These are phyloP conservation scores for Tuberolachnus salignus DNA, from an alignment of 2,888 invertebrate species.

Conservation along the genomic window DNA sequence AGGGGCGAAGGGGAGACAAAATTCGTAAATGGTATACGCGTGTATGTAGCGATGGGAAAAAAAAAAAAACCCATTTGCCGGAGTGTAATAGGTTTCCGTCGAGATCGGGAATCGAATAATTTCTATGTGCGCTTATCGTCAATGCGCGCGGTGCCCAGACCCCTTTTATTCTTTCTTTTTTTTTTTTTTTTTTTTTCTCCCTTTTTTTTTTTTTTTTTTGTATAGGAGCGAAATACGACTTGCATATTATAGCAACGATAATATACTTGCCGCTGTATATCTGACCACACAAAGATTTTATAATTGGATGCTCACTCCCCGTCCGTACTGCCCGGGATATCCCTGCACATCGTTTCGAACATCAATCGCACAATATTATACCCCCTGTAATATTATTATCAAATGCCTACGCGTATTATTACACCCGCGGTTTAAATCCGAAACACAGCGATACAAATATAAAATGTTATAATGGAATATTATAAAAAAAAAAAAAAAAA, in stretches of 20 bases:
- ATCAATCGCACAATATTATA: background rate
- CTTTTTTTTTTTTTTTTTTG: too few relatives aligned
- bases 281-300: constrained; percentile 41
- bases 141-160: constrained; percentile 2
- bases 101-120: constrained; percentile 45
- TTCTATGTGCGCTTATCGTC: constrained; percentile 35
- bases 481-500: too few relatives aligned
- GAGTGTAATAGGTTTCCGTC: constrained; percentile 34
- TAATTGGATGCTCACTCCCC: constrained; percentile 10
- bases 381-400: too few relatives aligned
- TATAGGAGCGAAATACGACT: too few relatives aligned
- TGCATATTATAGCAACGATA: too few relatives aligned
- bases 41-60: background rate
- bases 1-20: background rate
- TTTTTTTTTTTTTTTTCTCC: too few relatives aligned
- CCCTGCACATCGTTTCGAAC: background rate
- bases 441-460: too few relatives aligned
- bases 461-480: too few relatives aligned
- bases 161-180: too few relatives aligned
- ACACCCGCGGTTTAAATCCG: too few relatives aligned
- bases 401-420: too few relatives aligned
- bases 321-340: background rate
- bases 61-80: constrained; percentile 21
- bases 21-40: background rate
- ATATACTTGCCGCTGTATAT: constrained; percentile 14